Base-by-base conservation (phyloP, 2,113 vertebrate genomes). In the Eulemur rufifrons region DNA sequence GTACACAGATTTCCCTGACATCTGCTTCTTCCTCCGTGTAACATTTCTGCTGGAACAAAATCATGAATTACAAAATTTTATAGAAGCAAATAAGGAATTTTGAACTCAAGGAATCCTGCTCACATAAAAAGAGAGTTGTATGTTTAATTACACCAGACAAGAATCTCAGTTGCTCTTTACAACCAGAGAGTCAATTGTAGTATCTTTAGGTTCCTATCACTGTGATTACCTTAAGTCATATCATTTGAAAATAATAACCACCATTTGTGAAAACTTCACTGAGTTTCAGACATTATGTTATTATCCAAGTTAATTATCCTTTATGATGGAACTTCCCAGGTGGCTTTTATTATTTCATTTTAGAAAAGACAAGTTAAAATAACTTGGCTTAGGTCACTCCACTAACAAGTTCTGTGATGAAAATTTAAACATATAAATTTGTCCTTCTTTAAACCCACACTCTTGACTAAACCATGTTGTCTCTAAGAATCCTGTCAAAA, bases 341-440 rank as follows among this genome's bases (percentile, higher is more conserved):
- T 88, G 89, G 14, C 27, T 50, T 90, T 64, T 52, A 76, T 92
- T 83, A 82, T 86, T 82, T 0, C 7, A 13, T 83, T 95, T 91
- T 95, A 89, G 73, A 93, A 17, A 96, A 66, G 4, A 88, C 6
- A 73, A 86, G 45, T 59, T 77, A 66, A 85, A 81, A 81, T 77
- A 45, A 47, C 32, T 85, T 84, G 15, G 7, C 5, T 54, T 76
- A 8, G 39, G 27, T 88, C 29, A 73, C 12, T 42, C 15, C 4
- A 82, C 18, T 76, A 74, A 89, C 29, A 91, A 73, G 9, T 54
- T 81, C 18, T 81, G n/a, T 85, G 59, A 45, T 54, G 14, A 86
- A 50, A 91, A 93, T 52, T 85, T 52, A 89, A 85, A 25, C 37
- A 80, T 50, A 78, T 56, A 78, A 61, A 68, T 54, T 29, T 77